phyloP scores from a whole-genome alignment of 2,797 vertebrate species.

The Esox lucius region DNA sequence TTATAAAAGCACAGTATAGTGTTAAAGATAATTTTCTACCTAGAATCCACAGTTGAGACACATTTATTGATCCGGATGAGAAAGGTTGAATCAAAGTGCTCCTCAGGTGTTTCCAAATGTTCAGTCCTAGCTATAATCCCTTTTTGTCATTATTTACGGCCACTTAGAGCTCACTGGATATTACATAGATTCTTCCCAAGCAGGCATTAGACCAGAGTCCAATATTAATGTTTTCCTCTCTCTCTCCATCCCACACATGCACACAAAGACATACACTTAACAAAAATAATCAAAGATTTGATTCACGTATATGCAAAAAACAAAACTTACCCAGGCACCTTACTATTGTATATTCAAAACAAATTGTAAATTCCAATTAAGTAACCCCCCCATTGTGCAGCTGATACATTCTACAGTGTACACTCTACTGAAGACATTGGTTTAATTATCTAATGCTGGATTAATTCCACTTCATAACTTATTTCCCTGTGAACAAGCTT shows the following conservation, averaged over 20 bases:
- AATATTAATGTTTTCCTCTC: too few species aligned
- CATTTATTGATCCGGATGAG: slow-evolving; percentile 67
- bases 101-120: slow-evolving; percentile 65
- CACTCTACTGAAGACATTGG: background rate
- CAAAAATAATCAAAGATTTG: too few species aligned
- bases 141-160: slow-evolving; percentile 45
- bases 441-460: background rate
- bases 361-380: too few species aligned
- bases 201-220: slow-evolving; percentile 25
- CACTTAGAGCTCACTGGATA: slow-evolving; percentile 41
- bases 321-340: too few species aligned
- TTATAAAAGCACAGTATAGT: slow-evolving; percentile 48
- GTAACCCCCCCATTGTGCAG: too few species aligned
- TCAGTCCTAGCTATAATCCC: slow-evolving; percentile 52
- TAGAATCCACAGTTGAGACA: slow-evolving; percentile 58
- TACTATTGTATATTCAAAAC: too few species aligned
- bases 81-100: slow-evolving; percentile 66
- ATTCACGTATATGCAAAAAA: too few species aligned
- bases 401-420: too few species aligned
- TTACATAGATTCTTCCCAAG: slow-evolving; percentile 40
- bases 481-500: background rate
- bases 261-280: too few species aligned
- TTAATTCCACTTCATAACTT: background rate
- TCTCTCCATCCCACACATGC: too few species aligned
- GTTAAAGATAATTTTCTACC: slow-evolving; percentile 53